Conservation (phyloP, 2,888 invertebrate genomes). For the Pelosia muscerda region DNA sequence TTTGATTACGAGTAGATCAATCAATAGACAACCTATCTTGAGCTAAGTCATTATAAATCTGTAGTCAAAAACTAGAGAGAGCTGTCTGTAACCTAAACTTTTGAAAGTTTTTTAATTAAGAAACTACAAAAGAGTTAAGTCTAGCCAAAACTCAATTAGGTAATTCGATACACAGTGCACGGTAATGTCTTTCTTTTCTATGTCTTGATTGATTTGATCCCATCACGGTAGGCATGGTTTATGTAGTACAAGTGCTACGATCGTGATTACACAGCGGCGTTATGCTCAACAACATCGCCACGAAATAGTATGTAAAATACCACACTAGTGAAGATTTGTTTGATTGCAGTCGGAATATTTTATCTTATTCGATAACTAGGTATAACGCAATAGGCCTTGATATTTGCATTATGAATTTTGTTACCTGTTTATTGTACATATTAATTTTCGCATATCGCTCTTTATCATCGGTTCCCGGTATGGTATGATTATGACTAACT, state of each 20-base stretch:
- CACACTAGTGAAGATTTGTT: not conserved
- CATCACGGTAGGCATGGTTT: not conserved
- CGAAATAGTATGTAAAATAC: not conserved
- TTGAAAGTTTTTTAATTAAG: not conserved
- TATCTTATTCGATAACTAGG: conserved; percentile 19
- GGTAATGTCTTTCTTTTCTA: not conserved
- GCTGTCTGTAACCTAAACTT: not conserved
- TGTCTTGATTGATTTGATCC: not conserved
- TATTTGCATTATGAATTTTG: conserved; percentile 17
- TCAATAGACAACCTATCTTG: not conserved
- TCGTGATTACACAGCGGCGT: no score
- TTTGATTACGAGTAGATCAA: no score
- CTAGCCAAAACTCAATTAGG: not conserved
- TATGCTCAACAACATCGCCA: no score
- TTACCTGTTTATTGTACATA: conserved; percentile 38
- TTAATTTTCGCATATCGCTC: conserved; percentile 11
- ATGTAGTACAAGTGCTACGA: not conserved
- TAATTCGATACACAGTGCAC: not conserved
- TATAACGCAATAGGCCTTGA: conserved; percentile 10
- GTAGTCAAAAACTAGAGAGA: not conserved
- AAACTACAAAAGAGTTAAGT: not conserved
- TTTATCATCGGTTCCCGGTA: conserved; percentile 16
- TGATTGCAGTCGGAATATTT: not conserved
- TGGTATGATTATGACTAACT: conserved; percentile 20
- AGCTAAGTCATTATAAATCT: not conserved